phyloP scores from a whole-genome alignment of 1,140 invertebrate species.

The Globodera ellingtonae region DNA sequence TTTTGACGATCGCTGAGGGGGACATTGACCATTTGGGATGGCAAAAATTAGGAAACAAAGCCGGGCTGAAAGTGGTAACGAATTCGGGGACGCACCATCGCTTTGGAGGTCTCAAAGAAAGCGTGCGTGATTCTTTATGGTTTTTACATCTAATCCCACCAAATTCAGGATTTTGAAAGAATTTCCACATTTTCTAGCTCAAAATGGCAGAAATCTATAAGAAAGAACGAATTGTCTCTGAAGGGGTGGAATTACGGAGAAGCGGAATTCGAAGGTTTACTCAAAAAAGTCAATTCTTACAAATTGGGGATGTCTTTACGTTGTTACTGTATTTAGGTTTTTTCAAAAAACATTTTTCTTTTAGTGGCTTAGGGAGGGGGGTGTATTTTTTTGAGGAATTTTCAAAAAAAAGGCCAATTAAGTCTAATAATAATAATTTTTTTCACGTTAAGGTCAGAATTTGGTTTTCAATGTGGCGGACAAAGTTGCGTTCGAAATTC shows the following conservation, averaged over 20 bases:
- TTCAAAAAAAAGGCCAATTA: no score
- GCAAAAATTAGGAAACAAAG: constrained; percentile 84
- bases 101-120: constrained; percentile 90
- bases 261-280: constrained; percentile 80
- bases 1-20: constrained; percentile 77
- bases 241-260: constrained; percentile 99
- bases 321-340: no score
- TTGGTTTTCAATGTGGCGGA: constrained; percentile 87
- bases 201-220: constrained; percentile 74
- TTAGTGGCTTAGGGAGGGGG: no score
- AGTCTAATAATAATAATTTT: no score
- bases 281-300: no score
- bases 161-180: constrained; percentile 80
- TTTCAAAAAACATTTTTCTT: no score
- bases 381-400: no score
- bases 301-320: no score
- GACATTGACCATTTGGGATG: constrained; percentile 90
- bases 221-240: constrained; percentile 81
- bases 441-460: constrained; percentile 72
- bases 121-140: constrained; percentile 70
- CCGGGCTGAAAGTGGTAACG: constrained; percentile 84
- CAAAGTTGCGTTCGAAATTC: constrained; percentile 86
- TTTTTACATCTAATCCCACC: not conserved
- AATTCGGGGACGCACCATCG: constrained; percentile 87
- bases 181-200: constrained; percentile 71